Evolutionary conservation across 2,888 invertebrate genomes (phyloP).

Genomic region (Ochropacha duplaris): DNA sequence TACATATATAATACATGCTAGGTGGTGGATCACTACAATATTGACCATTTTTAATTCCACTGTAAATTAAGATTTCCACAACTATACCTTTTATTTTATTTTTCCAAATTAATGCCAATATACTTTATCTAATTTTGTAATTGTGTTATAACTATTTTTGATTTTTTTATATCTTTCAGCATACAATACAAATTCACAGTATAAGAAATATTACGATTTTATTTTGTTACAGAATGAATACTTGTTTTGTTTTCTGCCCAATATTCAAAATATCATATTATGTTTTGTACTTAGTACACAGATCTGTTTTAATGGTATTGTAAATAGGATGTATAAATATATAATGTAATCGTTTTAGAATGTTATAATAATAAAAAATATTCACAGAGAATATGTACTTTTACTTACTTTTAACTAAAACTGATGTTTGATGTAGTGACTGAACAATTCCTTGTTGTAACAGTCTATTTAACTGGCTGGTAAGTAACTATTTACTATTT

Average conservation of each 20-base stretch:
- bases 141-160: constrained; percentile 17
- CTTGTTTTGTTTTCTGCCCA: not conserved
- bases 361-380: constrained; percentile 8
- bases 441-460: too few species aligned
- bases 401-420: not conserved
- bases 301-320: constrained; percentile 45
- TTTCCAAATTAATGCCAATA: constrained; percentile 18
- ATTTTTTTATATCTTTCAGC: not conserved
- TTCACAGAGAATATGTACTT: not conserved
- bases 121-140: constrained; percentile 15
- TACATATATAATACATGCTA: not conserved
- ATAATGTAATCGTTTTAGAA: constrained; percentile 24
- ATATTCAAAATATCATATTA: not conserved
- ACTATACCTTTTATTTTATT: constrained; percentile 3
- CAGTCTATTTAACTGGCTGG: too few species aligned
- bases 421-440: not conserved
- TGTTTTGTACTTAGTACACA: constrained; percentile 17
- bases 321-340: constrained; percentile 34
- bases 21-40: constrained; percentile 22
- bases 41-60: not conserved
- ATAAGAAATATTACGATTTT: not conserved
- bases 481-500: too few species aligned
- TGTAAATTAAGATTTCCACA: not conserved
- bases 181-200: not conserved
- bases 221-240: not conserved